Evolutionary conservation across 1,140 invertebrate genomes (phyloP), one percentile per base, ranked within the genome.

Genomic region (Riptortus pedestris): DNA sequence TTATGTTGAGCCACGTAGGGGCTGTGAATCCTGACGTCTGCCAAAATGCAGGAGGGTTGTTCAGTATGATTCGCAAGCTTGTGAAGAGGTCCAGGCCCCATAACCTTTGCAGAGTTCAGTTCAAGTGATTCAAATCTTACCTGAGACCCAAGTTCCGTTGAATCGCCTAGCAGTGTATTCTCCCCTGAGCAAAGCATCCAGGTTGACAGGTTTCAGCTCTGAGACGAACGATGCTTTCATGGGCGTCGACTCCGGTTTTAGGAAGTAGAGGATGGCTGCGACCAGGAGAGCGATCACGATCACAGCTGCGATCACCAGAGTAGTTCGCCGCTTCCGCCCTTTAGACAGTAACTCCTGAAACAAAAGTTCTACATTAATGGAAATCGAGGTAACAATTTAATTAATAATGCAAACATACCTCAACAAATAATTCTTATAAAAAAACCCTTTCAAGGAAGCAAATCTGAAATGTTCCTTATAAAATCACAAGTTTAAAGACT

Each of bases 131-230:
- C n/a, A n/a, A 48, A 48, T 3, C 18, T 2, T 73, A 71, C 75
- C 76, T 62, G 75, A 75, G 52, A 78, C 72, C 79, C 79, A 81
- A 29, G 77, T 79, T 52, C 74, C 79, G 69, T 80, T 81, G 64
- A 80, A 80, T 12, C 73, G 69, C 45, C 72, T 74, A 0, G 79
- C 71, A 60, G 71, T 72, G n/a, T 79, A 73, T 63, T 72, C 71
- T 22, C 76, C 76, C 1, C 66, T 69, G 7, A 81, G 66, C 47
- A 79, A 70, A 68, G 78, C 74, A 62, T 79, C 75, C 65, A 81
- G 70, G 26, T 31, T 22, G 4, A 67, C 14, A 26, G 28, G 28
- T 52, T 52, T 31, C 28, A 16, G 9, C 20, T 29, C 16, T 28
- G 27, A 12, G 33, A 61, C 0, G n/a, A 59, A 22, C 62, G 64